Evolutionary conservation across 2,797 vertebrate genomes (phyloP).

Genomic region (Rhodeus uyekii): DNA sequence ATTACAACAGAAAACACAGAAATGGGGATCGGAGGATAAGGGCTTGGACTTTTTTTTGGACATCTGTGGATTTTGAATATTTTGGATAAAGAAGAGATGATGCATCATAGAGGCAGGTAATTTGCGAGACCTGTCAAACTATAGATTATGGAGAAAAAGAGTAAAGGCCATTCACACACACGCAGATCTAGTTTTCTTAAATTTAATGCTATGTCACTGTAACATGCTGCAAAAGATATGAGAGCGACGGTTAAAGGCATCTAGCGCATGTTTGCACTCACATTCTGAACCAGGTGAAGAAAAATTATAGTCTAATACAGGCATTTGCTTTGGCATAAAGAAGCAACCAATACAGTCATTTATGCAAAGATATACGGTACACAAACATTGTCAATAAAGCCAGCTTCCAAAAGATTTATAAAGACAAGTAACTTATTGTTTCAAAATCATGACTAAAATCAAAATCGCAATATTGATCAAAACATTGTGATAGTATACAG

Average conservation of each 20-base stretch:
- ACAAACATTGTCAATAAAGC: not conserved
- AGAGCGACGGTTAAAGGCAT: not conserved
- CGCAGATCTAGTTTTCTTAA: too few relatives aligned
- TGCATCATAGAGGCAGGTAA: not conserved
- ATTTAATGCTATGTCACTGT: not conserved
- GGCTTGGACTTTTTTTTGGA: not conserved
- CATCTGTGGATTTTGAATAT: not conserved
- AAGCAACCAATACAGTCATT: accelerated
- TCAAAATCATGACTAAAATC: not conserved
- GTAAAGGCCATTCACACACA: not conserved
- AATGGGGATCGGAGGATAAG: not conserved
- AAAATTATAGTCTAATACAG: not conserved
- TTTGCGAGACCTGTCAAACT: not conserved
- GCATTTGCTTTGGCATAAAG: not conserved
- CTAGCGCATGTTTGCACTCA: not conserved
- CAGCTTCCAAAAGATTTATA: not conserved
- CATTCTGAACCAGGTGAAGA: not conserved
- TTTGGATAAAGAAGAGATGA: not conserved
- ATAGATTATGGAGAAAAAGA: not conserved
- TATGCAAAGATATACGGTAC: not conserved
- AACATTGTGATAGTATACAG: not conserved
- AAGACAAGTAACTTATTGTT: not conserved
- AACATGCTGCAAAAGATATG: not conserved
- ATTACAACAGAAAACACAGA: not conserved
- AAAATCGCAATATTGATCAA: not conserved